Base-by-base conservation (phyloP, 2,888 invertebrate species). In the Lycocerus yunnanus region DNA sequence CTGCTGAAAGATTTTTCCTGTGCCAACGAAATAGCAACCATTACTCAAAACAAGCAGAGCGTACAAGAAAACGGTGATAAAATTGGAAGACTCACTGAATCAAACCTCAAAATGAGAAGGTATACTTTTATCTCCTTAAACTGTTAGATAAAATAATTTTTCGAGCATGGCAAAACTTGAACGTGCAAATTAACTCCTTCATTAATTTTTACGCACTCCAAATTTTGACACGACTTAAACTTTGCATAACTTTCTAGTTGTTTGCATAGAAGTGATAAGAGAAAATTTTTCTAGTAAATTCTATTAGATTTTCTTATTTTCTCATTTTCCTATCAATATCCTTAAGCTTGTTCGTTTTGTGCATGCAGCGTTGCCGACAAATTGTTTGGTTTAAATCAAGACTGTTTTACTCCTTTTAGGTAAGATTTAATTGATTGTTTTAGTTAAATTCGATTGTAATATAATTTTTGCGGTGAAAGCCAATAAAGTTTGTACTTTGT, bases 311-410 rank as follows among this genome's bases (percentile, higher is more conserved):
- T 10, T 15, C 16, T 66, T 71, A 14, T 14, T 59, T 71, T 21
- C 15, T 58, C 15, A 58, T 59, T 68, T 66, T 61, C 18, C 72
- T 63, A 71, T 58, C 61, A 65, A 73, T n/a, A 43, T 73, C 71
- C 71, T 76, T 71, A 76, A 66, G 65, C 66, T 72, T 74, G 27
- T 68, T 58, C 60, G 69, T 72, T 69, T 75, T 76, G 76, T 77
- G 74, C 72, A 75, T 92, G 93, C 93, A 93, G 93, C 93, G 91
- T 93, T 88, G 92, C 92, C 89, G 93, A 93, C 88, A 92, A 93
- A 89, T 91, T 94, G 84, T 94, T 94, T 90, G 93, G 93, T 91
- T 91, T 93, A 88, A 92, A 92, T 87, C 92, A 92, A 89, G 93
- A 93, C 88, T 92, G 92, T 83, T 93, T 91, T 90, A 92, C 91